phyloP scores from a whole-genome alignment of 2,113 vertebrate species.

The Probosciger aterrimus region DNA sequence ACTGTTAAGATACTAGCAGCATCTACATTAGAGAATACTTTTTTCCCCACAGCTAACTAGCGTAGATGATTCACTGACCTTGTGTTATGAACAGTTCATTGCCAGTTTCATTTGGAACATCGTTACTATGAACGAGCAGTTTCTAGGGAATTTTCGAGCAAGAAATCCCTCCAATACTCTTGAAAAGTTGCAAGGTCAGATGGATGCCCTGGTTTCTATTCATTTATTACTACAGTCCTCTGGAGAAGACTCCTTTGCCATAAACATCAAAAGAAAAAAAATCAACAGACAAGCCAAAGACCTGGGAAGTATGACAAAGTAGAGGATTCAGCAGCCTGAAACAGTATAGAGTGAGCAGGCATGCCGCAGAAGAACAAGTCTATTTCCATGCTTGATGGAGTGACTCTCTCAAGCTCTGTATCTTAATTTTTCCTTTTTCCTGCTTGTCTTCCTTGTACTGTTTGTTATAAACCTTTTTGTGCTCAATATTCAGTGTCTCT shows the following conservation, averaged over 20 bases:
- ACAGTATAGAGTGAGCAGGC: neutral
- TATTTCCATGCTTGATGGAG: slow-evolving; percentile 6
- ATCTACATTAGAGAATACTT: neutral
- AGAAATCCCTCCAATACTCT: neutral
- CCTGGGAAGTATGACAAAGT: neutral
- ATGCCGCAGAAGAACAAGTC: neutral
- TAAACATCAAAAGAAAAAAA: neutral
- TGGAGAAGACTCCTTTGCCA: slow-evolving; percentile 5
- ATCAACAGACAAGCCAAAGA: neutral
- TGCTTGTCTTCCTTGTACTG: neutral
- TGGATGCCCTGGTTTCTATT: neutral
- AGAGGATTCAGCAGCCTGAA: slow-evolving; percentile 31
- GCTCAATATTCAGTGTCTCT: neutral
- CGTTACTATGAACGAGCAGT: neutral
- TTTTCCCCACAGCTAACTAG: neutral
- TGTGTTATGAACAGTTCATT: neutral
- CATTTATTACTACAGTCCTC: slow-evolving; percentile 10
- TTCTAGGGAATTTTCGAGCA: neutral
- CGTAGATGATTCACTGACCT: neutral
- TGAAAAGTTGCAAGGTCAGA: slow-evolving; percentile 50
- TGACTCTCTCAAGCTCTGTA: neutral
- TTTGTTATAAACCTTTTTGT: neutral
- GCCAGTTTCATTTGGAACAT: neutral
- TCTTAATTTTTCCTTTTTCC: neutral
- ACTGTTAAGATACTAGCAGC: neutral